Evolutionary conservation across 2,888 invertebrate genomes (phyloP).

Genomic region (Sphaerophoria taeniata): DNA sequence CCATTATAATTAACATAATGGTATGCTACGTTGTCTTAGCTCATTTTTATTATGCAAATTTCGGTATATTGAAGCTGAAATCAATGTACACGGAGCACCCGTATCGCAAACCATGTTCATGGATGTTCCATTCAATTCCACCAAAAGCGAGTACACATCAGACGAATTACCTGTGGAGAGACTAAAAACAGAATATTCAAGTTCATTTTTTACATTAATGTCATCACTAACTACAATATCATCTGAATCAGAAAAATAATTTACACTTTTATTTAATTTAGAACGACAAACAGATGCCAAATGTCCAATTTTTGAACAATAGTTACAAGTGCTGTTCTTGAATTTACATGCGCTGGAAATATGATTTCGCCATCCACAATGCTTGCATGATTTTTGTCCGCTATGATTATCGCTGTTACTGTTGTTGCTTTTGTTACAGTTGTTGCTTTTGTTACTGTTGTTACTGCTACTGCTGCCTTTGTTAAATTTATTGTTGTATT

Average conservation of each 20-base stretch:
- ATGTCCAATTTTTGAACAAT: slow-evolving; percentile 14
- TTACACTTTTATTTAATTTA: slow-evolving; percentile 12
- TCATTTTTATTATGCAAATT: neutral
- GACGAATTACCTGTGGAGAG: slow-evolving; percentile 18
- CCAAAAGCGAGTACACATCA: slow-evolving; percentile 24
- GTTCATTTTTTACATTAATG: neutral
- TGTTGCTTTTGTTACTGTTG: no score
- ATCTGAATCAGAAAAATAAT: slow-evolving; percentile 24
- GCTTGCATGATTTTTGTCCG: no score
- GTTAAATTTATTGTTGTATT: no score
- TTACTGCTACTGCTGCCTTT: no score
- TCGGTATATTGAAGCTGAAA: slow-evolving; percentile 4
- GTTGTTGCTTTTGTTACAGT: no score
- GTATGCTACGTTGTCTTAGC: neutral
- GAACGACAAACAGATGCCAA: slow-evolving; percentile 15
- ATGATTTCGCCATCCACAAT: no score
- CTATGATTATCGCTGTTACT: no score
- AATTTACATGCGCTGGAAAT: slow-evolving; percentile 11
- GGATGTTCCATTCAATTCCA: slow-evolving; percentile 15
- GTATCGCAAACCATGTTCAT: slow-evolving; percentile 11
- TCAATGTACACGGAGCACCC: no score
- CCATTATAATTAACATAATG: slow-evolving; percentile 17
- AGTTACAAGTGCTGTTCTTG: slow-evolving; percentile 2
- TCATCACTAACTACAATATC: slow-evolving; percentile 2
- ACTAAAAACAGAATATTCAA: slow-evolving; percentile 30